Conservation (phyloP, 2,888 invertebrate genomes). For the Sinhomidia bicolor region DNA sequence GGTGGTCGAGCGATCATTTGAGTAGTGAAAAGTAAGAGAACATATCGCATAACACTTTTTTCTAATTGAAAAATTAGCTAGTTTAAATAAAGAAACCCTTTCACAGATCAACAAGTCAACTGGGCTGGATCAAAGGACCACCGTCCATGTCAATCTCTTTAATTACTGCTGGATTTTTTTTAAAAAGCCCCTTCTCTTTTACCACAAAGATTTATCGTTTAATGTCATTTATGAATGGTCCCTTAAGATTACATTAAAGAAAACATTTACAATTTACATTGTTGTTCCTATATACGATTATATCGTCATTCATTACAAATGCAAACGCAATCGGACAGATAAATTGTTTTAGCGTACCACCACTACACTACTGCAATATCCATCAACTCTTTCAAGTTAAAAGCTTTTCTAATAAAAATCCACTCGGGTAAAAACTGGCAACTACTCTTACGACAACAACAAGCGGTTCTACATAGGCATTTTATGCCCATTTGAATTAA, state of each 20-base stretch:
- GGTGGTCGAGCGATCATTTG: neutral
- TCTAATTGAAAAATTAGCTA: conserved; percentile 51
- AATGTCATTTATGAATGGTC: neutral
- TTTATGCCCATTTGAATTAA: neutral
- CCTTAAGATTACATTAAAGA: neutral
- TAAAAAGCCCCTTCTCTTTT: neutral
- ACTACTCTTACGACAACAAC: too few species aligned
- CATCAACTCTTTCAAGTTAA: neutral
- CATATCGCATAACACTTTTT: conserved; percentile 26
- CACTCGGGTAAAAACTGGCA: neutral
- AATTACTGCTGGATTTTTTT: neutral
- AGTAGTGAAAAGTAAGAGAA: neutral
- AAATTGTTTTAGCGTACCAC: neutral
- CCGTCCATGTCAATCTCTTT: neutral
- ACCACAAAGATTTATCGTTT: too few species aligned
- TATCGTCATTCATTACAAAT: neutral
- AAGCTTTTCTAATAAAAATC: neutral
- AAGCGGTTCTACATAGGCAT: neutral
- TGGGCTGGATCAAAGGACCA: neutral
- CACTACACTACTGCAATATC: neutral
- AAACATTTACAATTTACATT: neutral
- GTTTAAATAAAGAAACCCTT: neutral
- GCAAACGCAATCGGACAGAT: conserved; percentile 14
- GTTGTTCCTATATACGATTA: neutral
- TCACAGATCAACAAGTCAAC: neutral